Evolutionary conservation across 2,888 invertebrate genomes (phyloP).

Genomic region (Criorhina ranunculi): DNA sequence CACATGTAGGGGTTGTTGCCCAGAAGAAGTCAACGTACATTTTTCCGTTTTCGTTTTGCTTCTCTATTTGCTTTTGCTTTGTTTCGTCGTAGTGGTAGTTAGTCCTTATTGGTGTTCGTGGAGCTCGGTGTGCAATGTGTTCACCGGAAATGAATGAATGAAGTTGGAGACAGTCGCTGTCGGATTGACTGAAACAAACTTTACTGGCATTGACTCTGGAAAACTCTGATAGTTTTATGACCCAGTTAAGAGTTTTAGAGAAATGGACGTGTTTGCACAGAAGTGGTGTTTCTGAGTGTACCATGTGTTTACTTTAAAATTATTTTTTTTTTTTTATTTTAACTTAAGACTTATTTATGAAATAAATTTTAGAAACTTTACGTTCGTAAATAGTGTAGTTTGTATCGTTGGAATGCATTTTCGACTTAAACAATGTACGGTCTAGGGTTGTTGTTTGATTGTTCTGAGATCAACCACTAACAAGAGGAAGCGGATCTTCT

Average conservation of each 20-base stretch:
- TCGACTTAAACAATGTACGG: too few relatives aligned
- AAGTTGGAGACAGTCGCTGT: constrained; percentile 57
- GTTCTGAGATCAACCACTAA: too few relatives aligned
- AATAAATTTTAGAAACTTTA: constrained; percentile 15
- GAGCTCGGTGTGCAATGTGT: constrained; percentile 22
- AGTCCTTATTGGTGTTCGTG: constrained; percentile 8
- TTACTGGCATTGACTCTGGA: constrained; percentile 37
- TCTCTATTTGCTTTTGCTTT: constrained; percentile 51
- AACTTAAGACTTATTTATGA: constrained; percentile 44
- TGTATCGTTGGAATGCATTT: too few relatives aligned
- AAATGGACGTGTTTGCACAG: constrained; percentile 31
- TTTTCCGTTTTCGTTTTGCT: constrained; percentile 24
- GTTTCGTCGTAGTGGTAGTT: neutral
- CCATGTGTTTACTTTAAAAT: constrained; percentile 59
- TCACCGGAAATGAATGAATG: constrained; percentile 67
- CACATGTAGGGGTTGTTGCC: too few relatives aligned
- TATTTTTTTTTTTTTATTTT: neutral
- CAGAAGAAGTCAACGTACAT: constrained; percentile 17
- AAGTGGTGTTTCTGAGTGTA: constrained; percentile 45
- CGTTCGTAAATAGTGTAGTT: too few relatives aligned
- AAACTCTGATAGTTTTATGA: constrained; percentile 36
- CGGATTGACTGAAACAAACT: constrained; percentile 47
- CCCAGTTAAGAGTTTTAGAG: constrained; percentile 31
- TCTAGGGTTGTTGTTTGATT: too few relatives aligned
- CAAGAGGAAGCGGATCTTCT: too few relatives aligned